Conservation (phyloP, 2,888 invertebrate species). For the Dasypolia templi region DNA sequence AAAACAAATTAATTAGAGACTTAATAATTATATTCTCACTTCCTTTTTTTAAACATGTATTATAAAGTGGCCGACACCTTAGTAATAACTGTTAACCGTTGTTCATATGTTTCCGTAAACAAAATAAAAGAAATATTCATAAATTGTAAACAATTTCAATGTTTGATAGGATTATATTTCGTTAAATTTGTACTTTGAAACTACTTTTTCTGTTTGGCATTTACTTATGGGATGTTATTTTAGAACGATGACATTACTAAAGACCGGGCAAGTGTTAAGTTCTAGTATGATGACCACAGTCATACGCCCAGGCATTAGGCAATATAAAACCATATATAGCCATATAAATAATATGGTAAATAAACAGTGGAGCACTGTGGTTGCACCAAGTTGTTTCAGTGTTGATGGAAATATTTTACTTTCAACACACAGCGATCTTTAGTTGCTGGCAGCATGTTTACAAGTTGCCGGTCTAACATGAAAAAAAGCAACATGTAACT, state of each 20-base stretch:
- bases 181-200: slow-evolving; percentile 4
- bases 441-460: background rate
- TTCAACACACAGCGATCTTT: background rate
- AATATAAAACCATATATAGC: background rate
- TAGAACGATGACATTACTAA: slow-evolving; percentile 34
- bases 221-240: slow-evolving; percentile 24
- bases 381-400: background rate
- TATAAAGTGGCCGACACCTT: background rate
- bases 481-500: slow-evolving; percentile 5
- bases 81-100: background rate
- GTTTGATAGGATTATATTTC: slow-evolving; percentile 11
- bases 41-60: background rate
- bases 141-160: slow-evolving; percentile 13
- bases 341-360: background rate
- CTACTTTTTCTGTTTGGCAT: slow-evolving; percentile 20
- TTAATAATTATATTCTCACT: background rate
- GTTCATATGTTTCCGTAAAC: background rate
- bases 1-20: slow-evolving; percentile 34
- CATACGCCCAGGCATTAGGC: background rate
- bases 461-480: background rate
- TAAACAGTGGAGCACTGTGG: background rate
- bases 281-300: background rate
- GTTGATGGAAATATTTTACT: background rate
- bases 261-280: background rate
- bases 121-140: background rate